These are phyloP conservation scores for Xiphydria camelus DNA, from an alignment of 2,888 invertebrate species.

Conservation along the genomic window DNA sequence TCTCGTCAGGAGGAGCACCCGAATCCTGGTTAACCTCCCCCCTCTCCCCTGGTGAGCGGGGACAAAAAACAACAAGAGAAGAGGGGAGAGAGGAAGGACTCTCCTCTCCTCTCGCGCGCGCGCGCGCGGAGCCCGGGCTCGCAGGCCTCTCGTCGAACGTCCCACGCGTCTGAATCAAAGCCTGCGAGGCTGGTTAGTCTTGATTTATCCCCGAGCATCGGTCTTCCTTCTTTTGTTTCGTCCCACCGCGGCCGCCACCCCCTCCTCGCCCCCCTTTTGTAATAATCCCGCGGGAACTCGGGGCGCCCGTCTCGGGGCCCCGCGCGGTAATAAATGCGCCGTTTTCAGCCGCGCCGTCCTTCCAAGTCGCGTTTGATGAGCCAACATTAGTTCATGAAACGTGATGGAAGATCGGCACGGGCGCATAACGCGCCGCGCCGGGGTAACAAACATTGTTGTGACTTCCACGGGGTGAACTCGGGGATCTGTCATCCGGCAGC, in stretches of 20 bases:
- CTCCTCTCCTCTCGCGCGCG: too few relatives aligned
- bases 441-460: slow-evolving; percentile 52
- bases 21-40: too few relatives aligned
- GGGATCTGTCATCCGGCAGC: slow-evolving; percentile 48
- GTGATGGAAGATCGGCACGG: slow-evolving; percentile 48
- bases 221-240: slow-evolving; percentile 48
- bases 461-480: slow-evolving; percentile 49
- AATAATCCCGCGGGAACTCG: slow-evolving; percentile 40
- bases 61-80: too few relatives aligned
- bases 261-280: slow-evolving; percentile 31
- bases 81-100: too few relatives aligned
- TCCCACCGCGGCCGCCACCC: slow-evolving; percentile 20
- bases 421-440: too few relatives aligned
- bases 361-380: slow-evolving; percentile 37
- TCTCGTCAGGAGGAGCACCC: too few relatives aligned
- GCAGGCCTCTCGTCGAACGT: slow-evolving; percentile 32
- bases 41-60: too few relatives aligned
- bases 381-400: slow-evolving; percentile 42
- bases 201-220: slow-evolving; percentile 55
- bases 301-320: slow-evolving; percentile 18
- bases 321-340: slow-evolving; percentile 51
- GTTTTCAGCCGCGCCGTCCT: slow-evolving; percentile 40
- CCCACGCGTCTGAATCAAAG: slow-evolving; percentile 52
- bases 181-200: slow-evolving; percentile 51
- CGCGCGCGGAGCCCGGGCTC: too few relatives aligned